Percentiles rank a stretch among this genome's conserved stretches.
phyloP scores from a whole-genome alignment of 2,888 invertebrate genomes.

The Balanococcus diminutus region DNA sequence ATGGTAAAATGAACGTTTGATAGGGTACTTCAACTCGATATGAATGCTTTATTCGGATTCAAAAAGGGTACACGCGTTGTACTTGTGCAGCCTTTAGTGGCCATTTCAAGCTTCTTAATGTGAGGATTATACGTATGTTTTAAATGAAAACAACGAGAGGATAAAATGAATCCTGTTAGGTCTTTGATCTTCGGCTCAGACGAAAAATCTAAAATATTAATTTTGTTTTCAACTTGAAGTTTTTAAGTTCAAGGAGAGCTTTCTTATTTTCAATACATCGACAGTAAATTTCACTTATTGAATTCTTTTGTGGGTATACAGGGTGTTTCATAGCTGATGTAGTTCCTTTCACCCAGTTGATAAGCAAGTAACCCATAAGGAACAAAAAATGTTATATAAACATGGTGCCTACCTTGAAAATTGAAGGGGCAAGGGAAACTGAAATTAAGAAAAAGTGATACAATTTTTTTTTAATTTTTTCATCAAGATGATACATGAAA shows the following conservation, averaged over 20 bases:
- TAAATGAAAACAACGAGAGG: constrained; percentile 2
- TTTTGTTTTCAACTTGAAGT: background rate
- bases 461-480: too few species aligned
- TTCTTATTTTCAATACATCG: background rate
- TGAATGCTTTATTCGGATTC: constrained; percentile 28
- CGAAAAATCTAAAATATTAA: background rate
- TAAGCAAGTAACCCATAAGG: too few species aligned
- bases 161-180: constrained; percentile 9
- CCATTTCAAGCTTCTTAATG: constrained; percentile 12
- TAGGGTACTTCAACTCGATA: constrained; percentile 24
- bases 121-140: background rate
- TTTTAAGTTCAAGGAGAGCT: background rate
- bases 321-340: too few species aligned
- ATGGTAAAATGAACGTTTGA: background rate
- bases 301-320: too few species aligned
- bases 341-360: too few species aligned
- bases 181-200: background rate
- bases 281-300: background rate
- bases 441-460: too few species aligned
- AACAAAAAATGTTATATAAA: too few species aligned
- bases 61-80: background rate
- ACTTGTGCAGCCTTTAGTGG: background rate
- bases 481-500: too few species aligned
- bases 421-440: too few species aligned
- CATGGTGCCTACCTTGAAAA: too few species aligned